Evolutionary conservation across 2,113 vertebrate genomes (phyloP).

Genomic region (Megatriorchis doriae): DNA sequence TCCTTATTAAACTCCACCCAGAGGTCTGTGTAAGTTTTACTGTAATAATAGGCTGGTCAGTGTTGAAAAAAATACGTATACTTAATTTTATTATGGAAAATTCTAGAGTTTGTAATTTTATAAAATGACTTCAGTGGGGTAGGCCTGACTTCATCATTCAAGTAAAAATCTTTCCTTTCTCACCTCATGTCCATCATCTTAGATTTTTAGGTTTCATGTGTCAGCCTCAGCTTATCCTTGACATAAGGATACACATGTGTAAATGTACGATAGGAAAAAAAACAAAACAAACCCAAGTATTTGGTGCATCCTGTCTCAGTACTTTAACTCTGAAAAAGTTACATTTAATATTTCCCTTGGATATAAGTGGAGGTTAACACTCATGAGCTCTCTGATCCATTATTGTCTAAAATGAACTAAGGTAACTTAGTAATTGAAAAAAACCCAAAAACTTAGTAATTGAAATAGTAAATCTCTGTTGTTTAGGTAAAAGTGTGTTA

Average conservation of each 20-base stretch:
- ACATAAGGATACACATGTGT: neutral
- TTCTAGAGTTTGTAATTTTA: neutral
- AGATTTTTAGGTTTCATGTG: neutral
- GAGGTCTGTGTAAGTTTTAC: constrained; percentile 86
- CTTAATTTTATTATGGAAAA: neutral
- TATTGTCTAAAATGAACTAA: neutral
- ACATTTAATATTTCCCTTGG: neutral
- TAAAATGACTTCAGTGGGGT: neutral
- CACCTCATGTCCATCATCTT: neutral
- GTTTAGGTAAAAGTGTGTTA: neutral
- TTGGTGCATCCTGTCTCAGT: neutral
- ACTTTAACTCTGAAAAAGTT: neutral
- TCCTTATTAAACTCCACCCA: constrained; percentile 94
- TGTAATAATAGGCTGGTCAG: neutral
- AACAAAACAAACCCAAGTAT: neutral
- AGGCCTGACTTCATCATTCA: neutral
- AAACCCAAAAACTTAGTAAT: too few species aligned
- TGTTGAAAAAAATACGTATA: neutral
- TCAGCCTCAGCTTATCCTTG: neutral
- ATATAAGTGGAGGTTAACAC: neutral
- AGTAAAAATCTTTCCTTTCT: neutral
- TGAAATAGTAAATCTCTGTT: neutral
- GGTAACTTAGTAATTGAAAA: neutral
- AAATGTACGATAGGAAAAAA: neutral
- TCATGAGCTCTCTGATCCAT: neutral